Evolutionary conservation across 35 echinoderm and acorn worm species (phyloP).

Genomic region (Ophioderma brevispina): DNA sequence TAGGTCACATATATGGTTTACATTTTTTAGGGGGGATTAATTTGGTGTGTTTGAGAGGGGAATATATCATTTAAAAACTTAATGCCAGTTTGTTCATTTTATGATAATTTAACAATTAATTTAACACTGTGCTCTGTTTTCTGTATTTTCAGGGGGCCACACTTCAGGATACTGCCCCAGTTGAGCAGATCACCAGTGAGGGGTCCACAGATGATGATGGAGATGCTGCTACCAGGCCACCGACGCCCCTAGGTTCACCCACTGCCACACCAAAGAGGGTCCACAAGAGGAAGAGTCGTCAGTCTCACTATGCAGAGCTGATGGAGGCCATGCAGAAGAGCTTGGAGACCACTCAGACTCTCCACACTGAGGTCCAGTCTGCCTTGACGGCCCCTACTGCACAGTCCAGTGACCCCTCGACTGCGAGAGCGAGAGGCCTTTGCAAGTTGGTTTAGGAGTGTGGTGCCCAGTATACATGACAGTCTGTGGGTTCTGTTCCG

Average conservation of each 20-base stretch:
- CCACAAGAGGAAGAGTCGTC: slow-evolving; percentile 6
- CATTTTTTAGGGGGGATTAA: no score
- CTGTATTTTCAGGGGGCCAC: no score
- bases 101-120: no score
- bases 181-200: slow-evolving; percentile 23
- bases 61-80: no score
- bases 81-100: no score
- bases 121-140: no score
- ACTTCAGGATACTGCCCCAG: no score
- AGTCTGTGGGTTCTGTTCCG: no score
- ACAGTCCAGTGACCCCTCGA: slow-evolving; percentile 29
- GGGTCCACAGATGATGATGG: slow-evolving; percentile 29
- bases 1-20: no score
- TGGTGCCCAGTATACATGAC: no score
- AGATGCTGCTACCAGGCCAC: slow-evolving; percentile 30
- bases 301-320: slow-evolving; percentile 23
- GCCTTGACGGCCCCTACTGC: slow-evolving; percentile 26
- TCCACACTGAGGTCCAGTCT: slow-evolving; percentile 26
- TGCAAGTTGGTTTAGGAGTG: slow-evolving; percentile 26
- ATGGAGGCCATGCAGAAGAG: slow-evolving; percentile 30
- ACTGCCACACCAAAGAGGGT: slow-evolving; percentile 26
- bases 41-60: no score
- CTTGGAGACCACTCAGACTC: slow-evolving; percentile 16
- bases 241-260: slow-evolving; percentile 23
- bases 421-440: slow-evolving; percentile 25